Conservation (phyloP, 2,113 vertebrate species). For the Vanacampus margaritifer region DNA sequence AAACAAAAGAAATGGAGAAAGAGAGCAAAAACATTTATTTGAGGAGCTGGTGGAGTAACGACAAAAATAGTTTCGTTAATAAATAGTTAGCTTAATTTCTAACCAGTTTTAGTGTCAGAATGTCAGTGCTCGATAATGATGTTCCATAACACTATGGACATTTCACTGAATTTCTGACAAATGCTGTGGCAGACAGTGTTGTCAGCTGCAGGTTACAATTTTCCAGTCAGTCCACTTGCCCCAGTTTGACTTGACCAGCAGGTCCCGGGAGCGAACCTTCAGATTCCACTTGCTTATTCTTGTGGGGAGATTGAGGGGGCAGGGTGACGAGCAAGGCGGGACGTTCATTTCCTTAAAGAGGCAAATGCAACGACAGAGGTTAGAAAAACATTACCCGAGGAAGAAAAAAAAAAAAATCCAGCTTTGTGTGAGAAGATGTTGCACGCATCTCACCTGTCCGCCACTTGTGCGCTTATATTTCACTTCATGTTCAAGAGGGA, state of each 20-base stretch:
- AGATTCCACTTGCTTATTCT: slow-evolving; percentile 45
- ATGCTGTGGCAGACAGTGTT: slow-evolving; percentile 7
- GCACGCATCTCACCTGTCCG: slow-evolving; percentile 50
- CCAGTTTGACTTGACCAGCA: slow-evolving; percentile 63
- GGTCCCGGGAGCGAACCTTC: slow-evolving; percentile 69
- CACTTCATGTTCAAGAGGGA: slow-evolving; percentile 68
- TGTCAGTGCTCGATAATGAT: background rate
- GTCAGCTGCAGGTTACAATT: slow-evolving; percentile 65
- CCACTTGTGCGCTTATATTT: slow-evolving; percentile 54
- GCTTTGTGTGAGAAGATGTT: background rate
- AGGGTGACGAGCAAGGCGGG: background rate
- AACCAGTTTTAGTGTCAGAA: background rate
- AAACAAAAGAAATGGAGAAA: background rate
- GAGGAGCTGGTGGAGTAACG: background rate
- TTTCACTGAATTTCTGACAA: slow-evolving; percentile 5
- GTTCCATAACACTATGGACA: background rate
- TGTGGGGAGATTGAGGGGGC: slow-evolving; percentile 32
- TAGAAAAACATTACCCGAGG: background rate
- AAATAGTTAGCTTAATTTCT: too few species aligned
- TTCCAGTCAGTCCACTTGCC: slow-evolving; percentile 72
- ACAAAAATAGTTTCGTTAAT: too few species aligned
- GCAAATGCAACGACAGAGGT: slow-evolving; percentile 6
- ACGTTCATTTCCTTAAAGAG: slow-evolving; percentile 23
- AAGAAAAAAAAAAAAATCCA: too few species aligned
- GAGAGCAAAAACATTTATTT: background rate